Evolutionary conservation across 2,113 vertebrate species (phyloP).

Genomic region (Alligator mississippiensis): DNA sequence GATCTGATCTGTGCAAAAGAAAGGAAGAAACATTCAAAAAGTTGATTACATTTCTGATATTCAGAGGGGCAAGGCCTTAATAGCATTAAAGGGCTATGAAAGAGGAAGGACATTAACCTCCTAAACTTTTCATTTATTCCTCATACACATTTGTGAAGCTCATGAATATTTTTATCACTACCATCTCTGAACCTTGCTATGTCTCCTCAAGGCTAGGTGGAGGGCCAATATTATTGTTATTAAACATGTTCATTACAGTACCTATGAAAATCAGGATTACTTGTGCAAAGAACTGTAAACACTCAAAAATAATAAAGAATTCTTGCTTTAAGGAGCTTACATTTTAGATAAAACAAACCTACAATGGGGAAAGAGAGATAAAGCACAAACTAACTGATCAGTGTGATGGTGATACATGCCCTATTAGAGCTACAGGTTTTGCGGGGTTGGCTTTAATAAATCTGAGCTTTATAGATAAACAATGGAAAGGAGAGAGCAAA

Average conservation of each 20-base stretch:
- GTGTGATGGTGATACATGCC: not conserved
- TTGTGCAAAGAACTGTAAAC: not conserved
- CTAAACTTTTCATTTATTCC: not conserved
- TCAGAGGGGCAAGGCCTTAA: not conserved
- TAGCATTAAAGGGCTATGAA: not conserved
- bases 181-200: not conserved
- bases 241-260: not conserved
- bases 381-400: rapidly evolving
- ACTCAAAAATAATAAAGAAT: not conserved
- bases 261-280: not conserved
- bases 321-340: not conserved
- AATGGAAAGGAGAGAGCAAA: no score
- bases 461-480: no score
- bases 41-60: not conserved
- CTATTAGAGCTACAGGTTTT: not conserved
- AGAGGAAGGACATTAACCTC: not conserved
- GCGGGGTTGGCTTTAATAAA: not conserved
- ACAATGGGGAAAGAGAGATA: not conserved
- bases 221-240: not conserved
- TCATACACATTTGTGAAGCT: not conserved
- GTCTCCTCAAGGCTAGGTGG: rapidly evolving
- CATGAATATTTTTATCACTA: not conserved
- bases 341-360: not conserved
- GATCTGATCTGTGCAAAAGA: not conserved
- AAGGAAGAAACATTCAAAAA: not conserved